Percentiles rank a stretch among this genome's conserved stretches.
These are phyloP conservation scores for Porites evermanni DNA, from an alignment of 92 coral and sea anemone species.

Conservation along the genomic window DNA sequence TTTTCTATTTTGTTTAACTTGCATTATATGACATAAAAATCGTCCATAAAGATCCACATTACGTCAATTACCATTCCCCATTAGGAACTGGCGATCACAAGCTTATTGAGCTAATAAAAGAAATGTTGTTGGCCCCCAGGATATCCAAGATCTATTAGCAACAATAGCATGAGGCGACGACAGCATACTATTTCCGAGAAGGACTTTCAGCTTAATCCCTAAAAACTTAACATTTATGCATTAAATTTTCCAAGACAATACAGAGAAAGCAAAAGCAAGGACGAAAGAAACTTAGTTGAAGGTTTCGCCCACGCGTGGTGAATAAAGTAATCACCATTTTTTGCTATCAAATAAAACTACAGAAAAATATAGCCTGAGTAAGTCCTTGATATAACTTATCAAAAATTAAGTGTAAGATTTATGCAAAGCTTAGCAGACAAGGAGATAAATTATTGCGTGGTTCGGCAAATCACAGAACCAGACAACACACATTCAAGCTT, in stretches of 20 bases:
- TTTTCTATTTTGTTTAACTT: slow-evolving; percentile 1
- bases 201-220: slow-evolving; percentile 44
- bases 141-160: not conserved
- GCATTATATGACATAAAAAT: not conserved
- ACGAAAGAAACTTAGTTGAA: slow-evolving; percentile 5
- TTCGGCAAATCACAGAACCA: slow-evolving; percentile 32
- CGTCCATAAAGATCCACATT: not conserved
- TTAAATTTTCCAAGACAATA: slow-evolving; percentile 2
- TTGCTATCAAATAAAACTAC: too few relatives aligned
- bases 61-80: not conserved
- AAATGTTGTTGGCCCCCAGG: not conserved
- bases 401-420: not conserved
- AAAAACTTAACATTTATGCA: slow-evolving; percentile 17
- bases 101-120: slow-evolving; percentile 13
- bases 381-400: not conserved
- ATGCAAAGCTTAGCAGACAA: slow-evolving; percentile 23
- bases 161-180: slow-evolving; percentile 23
- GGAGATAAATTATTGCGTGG: slow-evolving; percentile 40
- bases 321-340: not conserved
- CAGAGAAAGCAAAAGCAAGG: slow-evolving; percentile 4
- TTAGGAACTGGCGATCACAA: not conserved
- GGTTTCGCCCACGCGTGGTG: not conserved
- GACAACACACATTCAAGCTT: slow-evolving; percentile 45
- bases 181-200: slow-evolving; percentile 39
- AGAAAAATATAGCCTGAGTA: not conserved